A percentile compares a stretch with the other conserved stretches of the same genome.
These are phyloP conservation scores for Phenacoccus solenopsis DNA, from an alignment of 1,140 invertebrate species.

Conservation along the genomic window DNA sequence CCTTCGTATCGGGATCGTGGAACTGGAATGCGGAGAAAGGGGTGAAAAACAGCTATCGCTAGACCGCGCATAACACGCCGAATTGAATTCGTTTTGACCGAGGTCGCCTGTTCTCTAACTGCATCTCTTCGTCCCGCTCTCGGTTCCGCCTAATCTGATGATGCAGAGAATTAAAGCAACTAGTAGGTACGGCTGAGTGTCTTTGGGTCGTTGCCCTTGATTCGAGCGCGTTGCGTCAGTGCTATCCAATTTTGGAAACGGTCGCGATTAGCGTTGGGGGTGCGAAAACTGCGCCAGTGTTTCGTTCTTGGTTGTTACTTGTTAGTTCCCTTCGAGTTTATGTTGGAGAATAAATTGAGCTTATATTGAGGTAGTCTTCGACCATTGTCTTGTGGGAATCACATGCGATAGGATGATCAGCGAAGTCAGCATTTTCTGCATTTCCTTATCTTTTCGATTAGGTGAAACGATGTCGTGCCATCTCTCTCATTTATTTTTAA, in stretches of 20 bases:
- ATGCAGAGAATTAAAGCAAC: slow-evolving; percentile 13
- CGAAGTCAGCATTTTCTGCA: no score
- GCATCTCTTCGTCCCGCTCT: background rate
- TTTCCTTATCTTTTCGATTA: no score
- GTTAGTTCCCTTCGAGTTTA: no score
- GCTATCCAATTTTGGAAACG: slow-evolving; percentile 14
- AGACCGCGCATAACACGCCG: slow-evolving; percentile 9
- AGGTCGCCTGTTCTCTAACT: background rate
- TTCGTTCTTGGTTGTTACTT: no score
- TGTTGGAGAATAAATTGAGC: no score
- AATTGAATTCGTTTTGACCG: slow-evolving; percentile 16
- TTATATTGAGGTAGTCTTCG: no score
- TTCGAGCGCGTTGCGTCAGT: background rate
- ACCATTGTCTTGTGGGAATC: no score
- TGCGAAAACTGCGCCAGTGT: background rate
- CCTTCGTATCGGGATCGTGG: background rate
- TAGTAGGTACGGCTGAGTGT: background rate
- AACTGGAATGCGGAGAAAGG: background rate
- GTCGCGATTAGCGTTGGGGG: background rate
- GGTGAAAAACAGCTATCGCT: slow-evolving; percentile 11
- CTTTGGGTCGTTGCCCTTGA: slow-evolving; percentile 9
- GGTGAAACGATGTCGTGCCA: no score
- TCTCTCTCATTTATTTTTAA: no score
- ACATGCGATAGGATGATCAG: no score
- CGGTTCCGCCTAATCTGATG: slow-evolving; percentile 12